Base-by-base conservation (phyloP, 2,113 vertebrate genomes). In the Antechinus stuartii region DNA sequence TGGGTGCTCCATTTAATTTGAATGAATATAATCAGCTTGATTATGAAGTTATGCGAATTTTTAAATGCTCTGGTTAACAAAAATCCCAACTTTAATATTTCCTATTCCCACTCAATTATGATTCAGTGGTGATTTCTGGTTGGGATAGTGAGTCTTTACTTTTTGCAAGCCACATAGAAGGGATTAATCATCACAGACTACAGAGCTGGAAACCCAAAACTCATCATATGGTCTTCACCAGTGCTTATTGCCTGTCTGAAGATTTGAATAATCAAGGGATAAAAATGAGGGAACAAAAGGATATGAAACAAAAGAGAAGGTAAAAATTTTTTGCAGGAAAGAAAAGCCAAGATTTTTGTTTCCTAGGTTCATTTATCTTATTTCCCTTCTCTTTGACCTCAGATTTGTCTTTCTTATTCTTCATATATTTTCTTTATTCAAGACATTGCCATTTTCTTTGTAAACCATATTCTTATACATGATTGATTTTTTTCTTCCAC, bases 1-100 rank as follows among this genome's bases (percentile, higher is more conserved):
- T 12, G 27, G 12, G 57, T 35, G 11, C 30, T 68, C 57, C 57
- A 68, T 68, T 68, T 35, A 14, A 35, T 35, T 68, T 68, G 3
- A 35, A 35, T 68, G 57, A 61, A 30, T 35, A 4, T 68, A 68
- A 68, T 11, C 35, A 68, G 27, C 27, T 68, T 68, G 57, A 27
- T 68, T 61, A 35, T 61, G 26, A 61, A 61, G 27, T 61, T 61
- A 30, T 61, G 11, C 14, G 57, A 14, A 61, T 61, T 61, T 61
- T 92, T 47, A 92, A 93, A 16, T 93, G 94, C 61, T 90, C 92
- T 91, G 30, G 95, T 93, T 94, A 92, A 93, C 35, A 92, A 93
- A 91, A 76, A 19, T 76, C 92, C 52, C 24, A 49, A 8, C 46
- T 54, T 53, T 90, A 46, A 26, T 47, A 49, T 92, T 12, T 23